Percentiles rank a stretch among this genome's conserved stretches.
These are phyloP conservation scores for Heliocidaris tuberculata DNA, from an alignment of 35 echinoderm and acorn worm genomes.

Conservation along the genomic window DNA sequence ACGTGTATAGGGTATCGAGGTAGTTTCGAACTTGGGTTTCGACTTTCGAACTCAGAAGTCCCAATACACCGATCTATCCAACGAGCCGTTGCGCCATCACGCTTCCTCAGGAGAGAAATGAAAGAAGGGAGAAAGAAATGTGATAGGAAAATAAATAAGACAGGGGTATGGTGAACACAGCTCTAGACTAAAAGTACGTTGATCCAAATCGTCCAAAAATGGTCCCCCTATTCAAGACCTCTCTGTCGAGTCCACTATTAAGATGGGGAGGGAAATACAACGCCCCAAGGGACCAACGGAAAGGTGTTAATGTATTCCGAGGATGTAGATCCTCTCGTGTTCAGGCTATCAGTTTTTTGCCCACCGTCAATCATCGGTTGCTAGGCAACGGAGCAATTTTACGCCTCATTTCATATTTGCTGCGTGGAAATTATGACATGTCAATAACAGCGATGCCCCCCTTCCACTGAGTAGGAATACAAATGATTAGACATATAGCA, in stretches of 20 bases:
- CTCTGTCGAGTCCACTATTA: not conserved
- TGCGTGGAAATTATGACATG: not conserved
- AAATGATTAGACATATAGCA: not conserved
- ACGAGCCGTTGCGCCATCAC: too few relatives aligned
- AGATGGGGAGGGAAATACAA: not conserved
- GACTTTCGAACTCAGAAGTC: too few relatives aligned
- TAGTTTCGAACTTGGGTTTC: too few relatives aligned
- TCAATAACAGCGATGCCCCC: not conserved
- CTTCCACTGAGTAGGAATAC: not conserved
- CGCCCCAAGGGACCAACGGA: not conserved
- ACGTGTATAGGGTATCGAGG: too few relatives aligned
- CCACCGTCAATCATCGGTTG: not conserved
- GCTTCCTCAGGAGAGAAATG: too few relatives aligned
- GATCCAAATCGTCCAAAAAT: not conserved
- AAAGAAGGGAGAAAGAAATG: not conserved
- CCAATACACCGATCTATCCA: too few relatives aligned
- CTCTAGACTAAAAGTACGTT: not conserved
- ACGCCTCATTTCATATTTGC: not conserved
- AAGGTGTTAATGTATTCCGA: constrained; percentile 11
- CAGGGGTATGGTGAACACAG: not conserved
- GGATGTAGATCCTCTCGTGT: not conserved
- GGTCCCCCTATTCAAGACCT: not conserved
- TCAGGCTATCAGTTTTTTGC: not conserved
- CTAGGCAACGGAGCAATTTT: not conserved
- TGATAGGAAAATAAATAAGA: not conserved